Conservation (phyloP, 2,888 invertebrate genomes). For the Caenorhabditis japonica region DNA sequence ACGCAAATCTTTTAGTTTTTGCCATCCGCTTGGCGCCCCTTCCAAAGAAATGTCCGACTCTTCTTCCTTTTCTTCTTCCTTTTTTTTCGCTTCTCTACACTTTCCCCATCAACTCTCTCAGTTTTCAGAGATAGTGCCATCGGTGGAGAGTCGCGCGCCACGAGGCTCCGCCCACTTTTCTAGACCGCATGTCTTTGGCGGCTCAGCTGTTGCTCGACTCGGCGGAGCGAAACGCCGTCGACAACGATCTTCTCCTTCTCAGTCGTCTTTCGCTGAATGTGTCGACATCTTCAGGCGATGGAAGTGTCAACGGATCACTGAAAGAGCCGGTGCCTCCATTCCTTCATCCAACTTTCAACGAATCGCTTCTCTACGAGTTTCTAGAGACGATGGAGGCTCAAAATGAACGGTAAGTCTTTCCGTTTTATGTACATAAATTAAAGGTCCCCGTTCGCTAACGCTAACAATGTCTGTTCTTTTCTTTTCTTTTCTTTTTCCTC, state of each 20-base stretch:
- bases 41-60: conserved; percentile 33
- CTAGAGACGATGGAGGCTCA: conserved; percentile 33
- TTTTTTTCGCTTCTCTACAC: not conserved
- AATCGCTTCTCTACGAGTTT: conserved; percentile 10
- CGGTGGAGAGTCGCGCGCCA: conserved; percentile 36
- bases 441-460: not conserved
- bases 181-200: conserved; percentile 44
- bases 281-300: conserved; percentile 21
- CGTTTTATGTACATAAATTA: conserved; percentile 5
- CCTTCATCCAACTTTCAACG: conserved; percentile 17
- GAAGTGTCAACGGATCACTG: conserved; percentile 27
- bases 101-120: conserved; percentile 4
- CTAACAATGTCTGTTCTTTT: conserved; percentile 5
- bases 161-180: conserved; percentile 38
- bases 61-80: not conserved
- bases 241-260: no score
- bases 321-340: conserved; percentile 18
- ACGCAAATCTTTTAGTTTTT: conserved; percentile 43
- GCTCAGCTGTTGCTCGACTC: conserved; percentile 42
- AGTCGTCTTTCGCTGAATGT: conserved; percentile 45
- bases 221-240: conserved; percentile 43
- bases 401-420: conserved; percentile 6
- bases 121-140: conserved; percentile 12
- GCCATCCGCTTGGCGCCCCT: conserved; percentile 25
- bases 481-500: not conserved